A percentile compares a stretch with the other conserved stretches of the same genome.
Conservation (phyloP, 1,140 invertebrate genomes). For the Drosophila nasuta region DNA sequence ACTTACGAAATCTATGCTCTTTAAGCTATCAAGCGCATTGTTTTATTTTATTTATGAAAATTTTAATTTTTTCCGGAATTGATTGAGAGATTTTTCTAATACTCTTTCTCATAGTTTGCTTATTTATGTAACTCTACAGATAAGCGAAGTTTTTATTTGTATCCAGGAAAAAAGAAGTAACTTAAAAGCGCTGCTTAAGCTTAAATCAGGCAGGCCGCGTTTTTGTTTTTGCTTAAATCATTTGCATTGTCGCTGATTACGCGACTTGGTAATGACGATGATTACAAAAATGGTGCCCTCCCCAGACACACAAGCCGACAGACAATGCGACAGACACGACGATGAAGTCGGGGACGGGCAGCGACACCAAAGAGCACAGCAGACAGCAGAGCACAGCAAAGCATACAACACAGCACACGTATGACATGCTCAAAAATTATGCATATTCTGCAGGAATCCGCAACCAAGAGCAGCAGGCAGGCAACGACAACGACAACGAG, state of each 20-base stretch:
- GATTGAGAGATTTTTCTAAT: too few species aligned
- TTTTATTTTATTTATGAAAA: too few species aligned
- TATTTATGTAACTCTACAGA: too few species aligned
- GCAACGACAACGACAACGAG: conserved; percentile 29
- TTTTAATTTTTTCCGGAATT: too few species aligned
- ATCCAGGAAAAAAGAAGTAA: background rate
- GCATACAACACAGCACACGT: conserved; percentile 44
- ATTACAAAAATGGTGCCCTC: conserved; percentile 68
- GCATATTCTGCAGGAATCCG: conserved; percentile 74
- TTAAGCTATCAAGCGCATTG: too few species aligned
- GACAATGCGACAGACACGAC: conserved; percentile 2
- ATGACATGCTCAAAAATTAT: conserved; percentile 79
- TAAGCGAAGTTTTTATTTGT: background rate
- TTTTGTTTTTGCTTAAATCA: conserved; percentile 50
- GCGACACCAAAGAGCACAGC: conserved; percentile 25
- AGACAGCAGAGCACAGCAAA: background rate
- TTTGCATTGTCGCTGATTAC: conserved; percentile 72
- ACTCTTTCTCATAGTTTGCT: too few species aligned
- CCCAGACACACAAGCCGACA: conserved; percentile 8
- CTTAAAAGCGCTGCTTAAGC: conserved; percentile 21
- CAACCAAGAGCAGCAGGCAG: conserved; percentile 9
- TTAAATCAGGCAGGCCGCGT: conserved; percentile 24
- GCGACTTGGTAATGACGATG: conserved; percentile 76
- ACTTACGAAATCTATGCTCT: too few species aligned
- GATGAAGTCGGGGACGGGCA: conserved; percentile 13